Conservation (phyloP, 2,888 invertebrate species). For the Idaea biselata region DNA sequence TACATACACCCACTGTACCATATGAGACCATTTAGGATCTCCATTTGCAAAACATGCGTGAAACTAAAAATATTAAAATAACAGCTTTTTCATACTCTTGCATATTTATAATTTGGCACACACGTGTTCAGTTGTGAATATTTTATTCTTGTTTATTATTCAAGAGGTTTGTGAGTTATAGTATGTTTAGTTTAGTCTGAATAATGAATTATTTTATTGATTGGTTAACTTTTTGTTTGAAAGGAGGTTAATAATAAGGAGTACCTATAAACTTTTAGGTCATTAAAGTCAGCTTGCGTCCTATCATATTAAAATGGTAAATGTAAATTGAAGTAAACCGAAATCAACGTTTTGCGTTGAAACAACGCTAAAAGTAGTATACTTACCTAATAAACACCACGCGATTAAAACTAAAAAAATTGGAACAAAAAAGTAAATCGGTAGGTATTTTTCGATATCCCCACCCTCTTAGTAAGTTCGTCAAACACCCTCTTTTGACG, state of each 20-base stretch:
- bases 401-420: too few species aligned
- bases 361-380: too few species aligned
- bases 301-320: not conserved
- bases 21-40: slow-evolving; percentile 41
- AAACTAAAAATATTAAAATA: slow-evolving; percentile 43
- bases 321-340: too few species aligned
- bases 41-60: slow-evolving; percentile 51
- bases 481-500: not conserved
- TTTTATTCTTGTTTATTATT: slow-evolving; percentile 9
- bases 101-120: slow-evolving; percentile 44
- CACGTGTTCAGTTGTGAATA: slow-evolving; percentile 28
- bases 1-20: slow-evolving; percentile 26
- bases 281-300: not conserved
- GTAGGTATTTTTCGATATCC: too few species aligned
- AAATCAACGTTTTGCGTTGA: too few species aligned
- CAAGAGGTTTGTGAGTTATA: not conserved
- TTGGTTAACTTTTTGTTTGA: not conserved
- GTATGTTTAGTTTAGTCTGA: not conserved
- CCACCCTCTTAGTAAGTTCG: not conserved
- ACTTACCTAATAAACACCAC: too few species aligned
- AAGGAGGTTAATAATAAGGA: not conserved
- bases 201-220: not conserved
- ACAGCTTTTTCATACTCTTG: slow-evolving; percentile 41
- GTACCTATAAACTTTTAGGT: not conserved
- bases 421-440: too few species aligned